A percentile compares a stretch with the other conserved stretches of the same genome.
These are phyloP conservation scores for Premnoplex brunnescens DNA, from an alignment of 2,797 vertebrate species.

Conservation along the genomic window DNA sequence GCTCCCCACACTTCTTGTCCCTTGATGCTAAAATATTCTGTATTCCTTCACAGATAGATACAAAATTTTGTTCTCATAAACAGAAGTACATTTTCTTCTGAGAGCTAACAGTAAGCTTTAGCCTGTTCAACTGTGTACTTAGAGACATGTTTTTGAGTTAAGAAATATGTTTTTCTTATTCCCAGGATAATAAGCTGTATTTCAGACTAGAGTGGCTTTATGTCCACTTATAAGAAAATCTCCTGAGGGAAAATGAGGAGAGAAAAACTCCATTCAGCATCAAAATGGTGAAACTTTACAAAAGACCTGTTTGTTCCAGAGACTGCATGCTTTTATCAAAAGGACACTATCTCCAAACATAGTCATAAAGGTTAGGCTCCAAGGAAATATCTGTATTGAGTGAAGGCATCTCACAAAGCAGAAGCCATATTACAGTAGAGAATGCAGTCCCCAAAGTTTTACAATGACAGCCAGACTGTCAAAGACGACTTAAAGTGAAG, in stretches of 20 bases:
- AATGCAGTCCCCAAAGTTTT: neutral
- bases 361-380: constrained; percentile 24
- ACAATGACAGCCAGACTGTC: neutral
- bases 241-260: constrained; percentile 49
- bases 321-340: constrained; percentile 47
- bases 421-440: neutral
- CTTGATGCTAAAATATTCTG: constrained; percentile 44
- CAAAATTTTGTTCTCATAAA: constrained; percentile 46
- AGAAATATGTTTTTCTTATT: constrained; percentile 58
- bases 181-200: constrained; percentile 55
- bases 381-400: constrained; percentile 9
- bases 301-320: constrained; percentile 63
- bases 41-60: constrained; percentile 37
- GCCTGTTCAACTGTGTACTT: constrained; percentile 24
- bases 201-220: constrained; percentile 63
- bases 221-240: constrained; percentile 70
- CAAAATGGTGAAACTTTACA: constrained; percentile 60
- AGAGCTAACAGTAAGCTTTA: constrained; percentile 44
- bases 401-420: neutral
- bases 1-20: constrained; percentile 30
- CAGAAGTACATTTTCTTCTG: constrained; percentile 52
- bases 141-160: constrained; percentile 42
- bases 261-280: constrained; percentile 54
- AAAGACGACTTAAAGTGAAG: neutral
- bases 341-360: constrained; percentile 17